Evolutionary conservation across 1,140 invertebrate genomes (phyloP).

Genomic region (Pseudomyrmex gracilis): DNA sequence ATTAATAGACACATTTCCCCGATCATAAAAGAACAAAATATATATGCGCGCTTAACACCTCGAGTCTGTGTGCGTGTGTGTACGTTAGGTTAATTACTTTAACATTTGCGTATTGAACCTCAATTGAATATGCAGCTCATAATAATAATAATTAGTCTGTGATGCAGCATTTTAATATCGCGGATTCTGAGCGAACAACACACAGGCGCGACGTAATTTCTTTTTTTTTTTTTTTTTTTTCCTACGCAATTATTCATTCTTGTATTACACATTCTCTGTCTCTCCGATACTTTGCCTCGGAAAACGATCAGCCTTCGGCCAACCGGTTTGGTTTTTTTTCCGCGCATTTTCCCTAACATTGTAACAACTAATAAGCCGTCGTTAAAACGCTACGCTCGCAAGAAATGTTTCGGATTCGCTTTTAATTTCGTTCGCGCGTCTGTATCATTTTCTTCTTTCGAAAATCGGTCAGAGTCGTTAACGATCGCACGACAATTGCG

Average conservation of each 20-base stretch:
- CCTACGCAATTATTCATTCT: background rate
- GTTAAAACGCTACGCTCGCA: background rate
- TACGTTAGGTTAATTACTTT: conserved; percentile 10
- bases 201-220: background rate
- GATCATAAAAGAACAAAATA: background rate
- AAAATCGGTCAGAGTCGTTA: too few species aligned
- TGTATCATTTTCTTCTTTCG: background rate
- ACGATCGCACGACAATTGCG: too few species aligned
- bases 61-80: background rate
- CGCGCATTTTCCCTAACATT: conserved; percentile 28
- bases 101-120: background rate
- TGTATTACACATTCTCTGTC: background rate
- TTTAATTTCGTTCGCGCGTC: background rate
- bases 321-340: conserved; percentile 37
- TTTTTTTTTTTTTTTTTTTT: background rate
- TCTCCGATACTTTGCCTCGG: background rate
- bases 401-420: conserved; percentile 29
- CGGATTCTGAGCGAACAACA: background rate
- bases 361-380: conserved; percentile 23
- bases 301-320: conserved; percentile 25
- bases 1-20: too few species aligned
- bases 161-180: conserved; percentile 11
- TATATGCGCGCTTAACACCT: background rate
- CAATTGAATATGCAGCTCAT: conserved; percentile 9
- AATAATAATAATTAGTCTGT: background rate